Evolutionary conservation across 53 echinoderm and acorn worm species (phyloP).

Genomic region (Pentamera pediparva): DNA sequence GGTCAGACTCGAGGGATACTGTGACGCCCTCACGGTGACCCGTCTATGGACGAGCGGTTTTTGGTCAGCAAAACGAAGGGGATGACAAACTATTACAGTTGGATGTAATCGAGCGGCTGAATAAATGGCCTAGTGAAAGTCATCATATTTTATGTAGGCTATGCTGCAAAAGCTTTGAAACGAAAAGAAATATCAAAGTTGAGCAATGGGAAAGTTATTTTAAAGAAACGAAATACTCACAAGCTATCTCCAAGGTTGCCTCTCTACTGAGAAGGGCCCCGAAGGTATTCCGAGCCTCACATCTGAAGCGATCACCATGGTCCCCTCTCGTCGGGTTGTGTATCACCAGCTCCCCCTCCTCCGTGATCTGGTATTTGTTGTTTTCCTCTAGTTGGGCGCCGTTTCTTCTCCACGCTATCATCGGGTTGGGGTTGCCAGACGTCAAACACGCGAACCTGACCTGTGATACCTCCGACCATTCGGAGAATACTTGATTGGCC

Average conservation of each 20-base stretch:
- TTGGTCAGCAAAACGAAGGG: too few relatives aligned
- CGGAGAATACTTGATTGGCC: neutral
- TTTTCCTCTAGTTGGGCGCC: neutral
- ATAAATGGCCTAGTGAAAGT: too few relatives aligned
- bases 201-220: too few relatives aligned
- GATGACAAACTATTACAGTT: too few relatives aligned
- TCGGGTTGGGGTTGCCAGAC: neutral
- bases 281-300: neutral
- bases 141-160: too few relatives aligned
- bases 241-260: neutral
- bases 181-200: too few relatives aligned
- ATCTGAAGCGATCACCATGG: neutral
- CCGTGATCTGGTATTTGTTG: neutral
- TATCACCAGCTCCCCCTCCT: neutral
- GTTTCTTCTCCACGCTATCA: neutral
- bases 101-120: too few relatives aligned
- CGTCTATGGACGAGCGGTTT: too few relatives aligned
- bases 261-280: neutral
- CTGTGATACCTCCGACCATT: neutral
- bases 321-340: neutral
- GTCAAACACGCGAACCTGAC: neutral
- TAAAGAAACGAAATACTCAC: neutral
- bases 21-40: too few relatives aligned
- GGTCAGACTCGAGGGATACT: too few relatives aligned
- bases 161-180: too few relatives aligned